Base-by-base conservation (phyloP, 2,113 vertebrate species). In the Ceyx margarethae region DNA sequence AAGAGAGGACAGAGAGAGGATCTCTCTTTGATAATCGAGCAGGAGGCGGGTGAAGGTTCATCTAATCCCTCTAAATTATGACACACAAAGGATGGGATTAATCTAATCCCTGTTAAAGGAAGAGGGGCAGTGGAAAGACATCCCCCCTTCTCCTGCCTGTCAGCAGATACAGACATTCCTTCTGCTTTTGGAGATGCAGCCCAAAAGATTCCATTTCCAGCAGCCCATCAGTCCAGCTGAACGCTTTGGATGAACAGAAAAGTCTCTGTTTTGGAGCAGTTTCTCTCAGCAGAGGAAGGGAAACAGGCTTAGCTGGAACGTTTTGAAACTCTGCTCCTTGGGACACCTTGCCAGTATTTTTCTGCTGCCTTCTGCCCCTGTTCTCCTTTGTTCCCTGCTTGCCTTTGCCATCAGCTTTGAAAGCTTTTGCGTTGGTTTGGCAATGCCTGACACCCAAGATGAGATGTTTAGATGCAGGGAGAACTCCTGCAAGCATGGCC, bases 401-500 rank as follows among this genome's bases (percentile, higher is more conserved):
- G 14, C 51, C 28, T 56, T 56, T 54, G 77, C 71, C 2, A 0
- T 81, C 29, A 64, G 37, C 78, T 1, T 23, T 28, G 79, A 62
- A 37, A 91, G 73, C 62, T 76, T 86, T 54, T 0, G 0, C 60
- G 54, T 81, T 13, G 35, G 26, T 64, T 69, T 78, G 83, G 83
- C 62, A 64, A 14, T 0, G 0, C 40, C 68, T 29, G n/a, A 3
- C 21, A 7, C 35, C 56, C 45, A 1, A 6, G 37, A 13, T 3
- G 33, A 71, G 42, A 15, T 3, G 7, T 42, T 86, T 7, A 17
- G 61, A 9, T 67, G 10, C 23, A 25, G 5, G 8, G 48, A 29
- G 40, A 12, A 6, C 6, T 51, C 50, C 40, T 43, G 22, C 9
- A 7, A 3, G 68, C 23, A 1, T 0, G 0, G 61, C 35, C 0